A percentile compares a stretch with the other conserved stretches of the same genome.
Evolutionary conservation across 2,113 vertebrate genomes (phyloP).

Genomic region (Silurus asotus): DNA sequence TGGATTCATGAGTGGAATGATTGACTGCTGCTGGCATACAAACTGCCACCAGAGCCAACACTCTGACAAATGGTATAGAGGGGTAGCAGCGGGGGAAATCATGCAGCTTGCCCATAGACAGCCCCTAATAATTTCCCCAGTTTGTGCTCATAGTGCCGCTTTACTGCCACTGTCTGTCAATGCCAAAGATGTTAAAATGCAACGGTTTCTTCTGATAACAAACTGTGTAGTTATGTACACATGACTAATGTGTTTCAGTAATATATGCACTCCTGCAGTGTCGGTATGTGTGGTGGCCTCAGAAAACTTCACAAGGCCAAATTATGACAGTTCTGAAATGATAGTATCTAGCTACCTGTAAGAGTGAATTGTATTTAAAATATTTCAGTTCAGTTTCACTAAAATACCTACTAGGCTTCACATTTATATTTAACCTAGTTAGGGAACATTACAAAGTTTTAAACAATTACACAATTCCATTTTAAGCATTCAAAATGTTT

Average conservation of each 20-base stretch:
- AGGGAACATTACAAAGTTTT: neutral
- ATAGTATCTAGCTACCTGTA: neutral
- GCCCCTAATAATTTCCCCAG: constrained; percentile 68
- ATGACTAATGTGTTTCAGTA: neutral
- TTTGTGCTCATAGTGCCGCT: constrained; percentile 63
- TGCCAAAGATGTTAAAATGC: constrained; percentile 63
- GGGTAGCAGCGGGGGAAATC: constrained; percentile 69
- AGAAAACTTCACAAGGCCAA: neutral
- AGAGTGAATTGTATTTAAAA: neutral
- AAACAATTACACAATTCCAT: neutral
- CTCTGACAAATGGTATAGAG: constrained; percentile 69
- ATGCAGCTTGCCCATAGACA: constrained; percentile 62
- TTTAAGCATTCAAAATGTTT: too few relatives aligned
- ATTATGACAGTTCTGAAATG: neutral
- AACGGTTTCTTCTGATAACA: constrained; percentile 35
- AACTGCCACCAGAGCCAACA: constrained; percentile 67
- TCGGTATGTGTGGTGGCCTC: constrained; percentile 5
- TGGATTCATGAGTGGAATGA: constrained; percentile 66
- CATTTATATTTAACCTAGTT: neutral
- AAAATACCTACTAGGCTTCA: neutral
- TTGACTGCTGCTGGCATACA: constrained; percentile 73
- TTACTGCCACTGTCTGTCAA: constrained; percentile 71
- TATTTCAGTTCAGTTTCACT: neutral
- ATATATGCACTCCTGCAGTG: neutral
- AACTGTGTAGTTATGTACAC: constrained; percentile 18